These are phyloP conservation scores for Mus caroli DNA, from an alignment of 2,797 vertebrate species.

Conservation along the genomic window DNA sequence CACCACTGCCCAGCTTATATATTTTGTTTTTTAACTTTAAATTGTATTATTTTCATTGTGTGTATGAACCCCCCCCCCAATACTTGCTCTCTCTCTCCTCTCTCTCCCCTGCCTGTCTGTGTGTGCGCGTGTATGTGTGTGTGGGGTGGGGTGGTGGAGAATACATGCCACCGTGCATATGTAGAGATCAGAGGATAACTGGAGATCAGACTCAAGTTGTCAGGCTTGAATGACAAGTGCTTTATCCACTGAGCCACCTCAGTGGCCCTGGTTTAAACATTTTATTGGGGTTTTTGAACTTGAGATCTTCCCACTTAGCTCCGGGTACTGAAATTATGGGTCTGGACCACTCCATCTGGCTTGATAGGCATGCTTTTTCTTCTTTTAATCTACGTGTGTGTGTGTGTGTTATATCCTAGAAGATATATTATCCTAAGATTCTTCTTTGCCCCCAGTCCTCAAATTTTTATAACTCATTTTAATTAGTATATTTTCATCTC, in stretches of 20 bases:
- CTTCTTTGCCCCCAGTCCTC: background rate
- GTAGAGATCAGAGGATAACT: background rate
- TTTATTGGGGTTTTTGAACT: background rate
- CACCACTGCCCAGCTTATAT: background rate
- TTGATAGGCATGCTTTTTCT: background rate
- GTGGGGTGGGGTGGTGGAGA: background rate
- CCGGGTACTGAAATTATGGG: background rate
- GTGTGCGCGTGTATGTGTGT: too few relatives aligned
- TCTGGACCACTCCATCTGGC: background rate
- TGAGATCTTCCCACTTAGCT: background rate
- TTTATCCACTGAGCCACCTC: background rate
- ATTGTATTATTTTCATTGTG: background rate
- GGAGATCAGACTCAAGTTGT: background rate
- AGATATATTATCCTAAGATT: background rate
- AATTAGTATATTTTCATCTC: slow-evolving; percentile 36
- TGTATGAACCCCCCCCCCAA: background rate
- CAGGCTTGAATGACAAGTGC: background rate
- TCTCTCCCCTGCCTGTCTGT: too few relatives aligned
- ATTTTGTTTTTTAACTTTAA: background rate
- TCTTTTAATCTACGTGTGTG: background rate
- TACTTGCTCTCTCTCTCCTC: too few relatives aligned
- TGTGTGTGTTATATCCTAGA: background rate
- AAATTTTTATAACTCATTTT: background rate
- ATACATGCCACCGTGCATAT: background rate
- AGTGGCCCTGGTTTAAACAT: background rate